Base-by-base conservation (phyloP, 1,140 invertebrate species). In the Tachypleus tridentatus region DNA sequence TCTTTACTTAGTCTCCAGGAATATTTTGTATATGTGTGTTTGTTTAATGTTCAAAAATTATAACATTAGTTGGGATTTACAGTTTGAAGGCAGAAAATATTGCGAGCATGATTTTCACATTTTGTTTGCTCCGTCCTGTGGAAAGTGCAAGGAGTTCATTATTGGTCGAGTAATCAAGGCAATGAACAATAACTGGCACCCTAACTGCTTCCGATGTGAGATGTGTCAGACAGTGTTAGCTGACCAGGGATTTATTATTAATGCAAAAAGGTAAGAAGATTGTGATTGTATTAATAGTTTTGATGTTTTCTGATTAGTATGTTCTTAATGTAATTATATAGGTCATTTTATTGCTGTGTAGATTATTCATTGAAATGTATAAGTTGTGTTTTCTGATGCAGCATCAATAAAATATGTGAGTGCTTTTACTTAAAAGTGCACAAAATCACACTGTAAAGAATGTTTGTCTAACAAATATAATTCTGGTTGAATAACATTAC, bases 61-160 rank as follows among this genome's bases (percentile, higher is more conserved):
- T 11, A 60, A 64, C 58, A 60, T 66, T 29, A 29, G 29, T 29
- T 2, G 29, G 29, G 29, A 29, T 29, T 75, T 76, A 69, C 70
- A 82, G 81, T 99, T 98, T 79, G 97, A 99, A 78, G 95, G 93
- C 3, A 82, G 97, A 52, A 99, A 99, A 78, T 99, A 99, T 76
- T 99, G 97, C 74, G 96, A 99, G 80, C 91, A 96, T 79, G 97
- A 99, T 77, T 99, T 99, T 74, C 95, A 99, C 78, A 93, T 98
- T 7, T 80, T 98, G 0, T 98, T 97, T 80, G 94, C 95, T 3
- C 97, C 97, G 3, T 99, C 94, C 74, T 99, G 97, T 80, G 91
- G 87, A 71, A 93, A 93, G 80, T 99, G 97, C 76, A 89, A 89
- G 57, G 89, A 97, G 76, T 97, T 97, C 77, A 91, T 98, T 29